Evolutionary conservation across 2,888 invertebrate genomes (phyloP).

Genomic region (Agapetus fuscipes): DNA sequence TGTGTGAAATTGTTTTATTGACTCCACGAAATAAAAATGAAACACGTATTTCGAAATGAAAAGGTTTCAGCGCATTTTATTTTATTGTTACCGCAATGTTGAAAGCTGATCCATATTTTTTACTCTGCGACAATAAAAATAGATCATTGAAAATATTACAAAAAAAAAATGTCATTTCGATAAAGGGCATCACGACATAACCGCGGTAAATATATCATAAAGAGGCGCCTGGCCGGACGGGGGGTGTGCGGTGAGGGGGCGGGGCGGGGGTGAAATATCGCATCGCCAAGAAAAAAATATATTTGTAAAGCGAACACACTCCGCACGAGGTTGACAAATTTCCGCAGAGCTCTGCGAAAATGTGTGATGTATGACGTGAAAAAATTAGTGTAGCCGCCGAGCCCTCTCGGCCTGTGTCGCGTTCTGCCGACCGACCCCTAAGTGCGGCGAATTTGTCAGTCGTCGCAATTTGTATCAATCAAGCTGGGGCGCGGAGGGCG

Average conservation of each 20-base stretch:
- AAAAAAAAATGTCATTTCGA: background rate
- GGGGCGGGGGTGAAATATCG: slow-evolving; percentile 10
- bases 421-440: background rate
- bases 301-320: slow-evolving; percentile 1
- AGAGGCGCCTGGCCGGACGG: background rate
- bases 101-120: slow-evolving; percentile 1
- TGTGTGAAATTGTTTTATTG: no score
- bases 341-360: slow-evolving; percentile 1
- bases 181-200: background rate
- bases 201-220: background rate
- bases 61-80: background rate
- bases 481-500: background rate
- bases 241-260: background rate
- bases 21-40: no score
- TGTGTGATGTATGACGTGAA: slow-evolving; percentile 5
- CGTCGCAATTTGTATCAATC: slow-evolving; percentile 14
- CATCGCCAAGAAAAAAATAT: background rate
- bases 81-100: no score
- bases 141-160: slow-evolving; percentile 1
- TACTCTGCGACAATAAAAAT: background rate
- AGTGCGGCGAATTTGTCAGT: slow-evolving; percentile 8
- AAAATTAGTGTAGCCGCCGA: slow-evolving; percentile 1
- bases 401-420: background rate
- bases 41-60: no score
- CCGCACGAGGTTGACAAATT: slow-evolving; percentile 7